Evolutionary conservation across 1,140 invertebrate genomes (phyloP), one percentile per base, ranked within the genome.

Genomic region (Orchestia grillus): DNA sequence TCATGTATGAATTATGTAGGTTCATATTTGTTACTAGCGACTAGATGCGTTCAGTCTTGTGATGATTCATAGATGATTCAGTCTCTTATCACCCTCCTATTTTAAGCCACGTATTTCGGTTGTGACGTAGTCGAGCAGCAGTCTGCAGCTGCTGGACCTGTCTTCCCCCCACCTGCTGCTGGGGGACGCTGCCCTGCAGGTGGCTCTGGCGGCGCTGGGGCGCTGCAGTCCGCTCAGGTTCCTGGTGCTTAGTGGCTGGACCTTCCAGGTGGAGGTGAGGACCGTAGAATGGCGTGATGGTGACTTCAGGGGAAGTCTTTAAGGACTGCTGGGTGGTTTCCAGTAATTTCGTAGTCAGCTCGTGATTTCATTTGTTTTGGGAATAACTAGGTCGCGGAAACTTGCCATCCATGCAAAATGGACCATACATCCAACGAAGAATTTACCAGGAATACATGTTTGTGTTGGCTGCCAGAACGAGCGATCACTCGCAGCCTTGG

Each of bases 241-340:
- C 8, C 97, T 98, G 41, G 98, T 97, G 96, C 97, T 98, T 53
- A 98, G 98, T 96, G 98, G 98, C 77, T 98, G 98, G 98, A 98
- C 97, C 42, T 98, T 98, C 95, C 97, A 98, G 96, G 97, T 98
- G 96, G 98, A 98, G 97, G 98, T 98, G 96, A 97, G 44, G 16
- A 23, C 41, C 15, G 1, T 28, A 23, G 28, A 77, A 77, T 36
- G 1, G 28, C 11, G 62, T 19, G 62, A 36, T 36, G 28, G 28
- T 77, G 15, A 8, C 28, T 15, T 77, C 15, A 77, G 36, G 36
- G 28, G 28, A 77, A 28, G 28, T 77, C 28, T 77, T 28, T 15
- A 77, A 19, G 62, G 11, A 23, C 28, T 8, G 11, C 1, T 8
- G 15, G 62, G 28, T 15, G 36, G 36, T 77, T 77, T 77, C 3